phyloP scores from a whole-genome alignment of 2,888 invertebrate species.

The Portevinia maculata region DNA sequence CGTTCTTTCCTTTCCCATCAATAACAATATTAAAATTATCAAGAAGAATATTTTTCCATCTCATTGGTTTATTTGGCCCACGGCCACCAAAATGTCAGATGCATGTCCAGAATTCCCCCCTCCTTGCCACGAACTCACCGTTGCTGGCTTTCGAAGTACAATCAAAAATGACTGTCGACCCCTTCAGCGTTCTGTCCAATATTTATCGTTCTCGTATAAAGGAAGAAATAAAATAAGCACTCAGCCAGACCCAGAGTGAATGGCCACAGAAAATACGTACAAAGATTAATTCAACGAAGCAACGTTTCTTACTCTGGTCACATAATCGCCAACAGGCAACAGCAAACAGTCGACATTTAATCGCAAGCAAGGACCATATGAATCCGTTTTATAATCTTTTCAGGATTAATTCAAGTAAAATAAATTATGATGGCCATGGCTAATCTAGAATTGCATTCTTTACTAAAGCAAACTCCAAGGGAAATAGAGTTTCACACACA shows the following conservation, averaged over 20 bases:
- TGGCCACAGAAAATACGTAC: slow-evolving; percentile 1
- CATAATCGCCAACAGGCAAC: background rate
- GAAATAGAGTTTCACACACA: background rate
- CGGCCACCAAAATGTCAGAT: slow-evolving; percentile 6
- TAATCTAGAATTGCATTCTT: slow-evolving; percentile 11
- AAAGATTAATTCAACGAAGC: slow-evolving; percentile 4
- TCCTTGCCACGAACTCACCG: background rate
- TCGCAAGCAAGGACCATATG: slow-evolving; percentile 4
- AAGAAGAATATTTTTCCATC: background rate
- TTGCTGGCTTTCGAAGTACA: background rate
- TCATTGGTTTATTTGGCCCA: background rate
- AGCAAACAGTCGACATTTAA: background rate
- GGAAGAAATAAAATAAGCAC: slow-evolving; percentile 2
- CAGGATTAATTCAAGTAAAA: slow-evolving; percentile 17
- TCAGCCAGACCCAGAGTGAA: background rate
- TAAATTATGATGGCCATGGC: slow-evolving; percentile 3
- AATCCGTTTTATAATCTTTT: slow-evolving; percentile 15
- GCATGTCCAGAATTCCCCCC: background rate
- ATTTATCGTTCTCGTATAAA: background rate
- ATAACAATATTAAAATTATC: slow-evolving; percentile 7
- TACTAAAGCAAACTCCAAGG: background rate
- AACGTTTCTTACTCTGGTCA: slow-evolving; percentile 3
- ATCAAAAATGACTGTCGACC: slow-evolving; percentile 3
- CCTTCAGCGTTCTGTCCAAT: background rate
- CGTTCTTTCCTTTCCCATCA: background rate